phyloP scores from a whole-genome alignment of 2,113 vertebrate genomes.

The Marcusenius ussheri region DNA sequence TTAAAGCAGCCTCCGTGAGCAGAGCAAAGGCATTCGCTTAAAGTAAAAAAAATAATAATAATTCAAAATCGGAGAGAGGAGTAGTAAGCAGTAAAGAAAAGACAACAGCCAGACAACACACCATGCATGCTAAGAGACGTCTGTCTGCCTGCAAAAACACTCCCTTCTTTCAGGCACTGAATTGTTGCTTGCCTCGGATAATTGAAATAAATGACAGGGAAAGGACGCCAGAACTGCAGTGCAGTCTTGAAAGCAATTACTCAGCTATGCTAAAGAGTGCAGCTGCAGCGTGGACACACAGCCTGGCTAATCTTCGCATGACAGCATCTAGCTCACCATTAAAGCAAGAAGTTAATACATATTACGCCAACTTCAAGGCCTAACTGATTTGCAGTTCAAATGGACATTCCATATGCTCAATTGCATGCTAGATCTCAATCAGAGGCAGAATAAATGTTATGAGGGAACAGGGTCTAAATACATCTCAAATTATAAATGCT shows the following conservation, averaged over 20 bases:
- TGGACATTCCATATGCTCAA: not conserved
- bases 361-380: not conserved
- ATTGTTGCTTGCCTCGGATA: constrained; percentile 5
- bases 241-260: not conserved
- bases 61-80: too few species aligned
- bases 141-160: not conserved
- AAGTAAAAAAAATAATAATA: not conserved
- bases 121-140: not conserved
- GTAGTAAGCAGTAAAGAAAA: not conserved
- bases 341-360: not conserved
- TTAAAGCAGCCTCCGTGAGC: not conserved
- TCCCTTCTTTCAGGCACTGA: not conserved
- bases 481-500: not conserved
- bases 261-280: not conserved
- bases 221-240: not conserved
- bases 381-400: not conserved
- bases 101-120: not conserved
- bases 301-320: not conserved
- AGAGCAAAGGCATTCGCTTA: not conserved
- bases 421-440: not conserved
- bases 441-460: not conserved
- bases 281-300: not conserved
- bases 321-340: not conserved
- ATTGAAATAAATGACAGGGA: not conserved
- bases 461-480: not conserved